Evolutionary conservation across 2,888 invertebrate genomes (phyloP).

Genomic region (Physocephala rufipes): DNA sequence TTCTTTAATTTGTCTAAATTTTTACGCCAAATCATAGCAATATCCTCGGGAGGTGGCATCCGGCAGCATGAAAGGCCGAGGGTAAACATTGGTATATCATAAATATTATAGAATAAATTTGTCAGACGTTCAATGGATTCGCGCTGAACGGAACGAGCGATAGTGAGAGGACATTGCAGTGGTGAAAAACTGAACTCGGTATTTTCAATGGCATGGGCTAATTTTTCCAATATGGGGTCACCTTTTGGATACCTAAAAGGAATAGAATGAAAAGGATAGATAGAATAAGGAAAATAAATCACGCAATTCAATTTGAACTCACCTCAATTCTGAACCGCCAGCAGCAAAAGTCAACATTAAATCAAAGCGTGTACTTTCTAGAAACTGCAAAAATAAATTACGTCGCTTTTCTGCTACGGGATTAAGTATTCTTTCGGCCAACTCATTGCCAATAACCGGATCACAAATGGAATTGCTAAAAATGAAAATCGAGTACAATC

Average conservation of each 20-base stretch:
- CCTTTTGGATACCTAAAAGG: constrained; percentile 54
- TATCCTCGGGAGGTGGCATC: constrained; percentile 74
- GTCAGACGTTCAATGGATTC: constrained; percentile 67
- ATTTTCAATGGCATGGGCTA: constrained; percentile 58
- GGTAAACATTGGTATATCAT: constrained; percentile 74
- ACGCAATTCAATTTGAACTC: constrained; percentile 46
- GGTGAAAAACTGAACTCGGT: constrained; percentile 58
- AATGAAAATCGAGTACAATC: neutral
- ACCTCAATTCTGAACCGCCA: constrained; percentile 75
- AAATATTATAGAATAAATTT: constrained; percentile 72
- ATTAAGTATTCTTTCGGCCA: constrained; percentile 73
- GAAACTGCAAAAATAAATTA: constrained; percentile 71
- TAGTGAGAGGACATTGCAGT: constrained; percentile 53
- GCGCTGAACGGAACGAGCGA: constrained; percentile 52
- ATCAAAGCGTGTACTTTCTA: constrained; percentile 76
- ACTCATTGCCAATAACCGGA: constrained; percentile 67
- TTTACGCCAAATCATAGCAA: constrained; percentile 79
- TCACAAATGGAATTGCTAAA: constrained; percentile 60
- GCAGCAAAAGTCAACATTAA: constrained; percentile 78
- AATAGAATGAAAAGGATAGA: constrained; percentile 10
- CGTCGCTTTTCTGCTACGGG: constrained; percentile 56
- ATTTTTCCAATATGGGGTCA: constrained; percentile 56
- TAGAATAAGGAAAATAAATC: neutral
- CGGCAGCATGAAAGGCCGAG: constrained; percentile 84
- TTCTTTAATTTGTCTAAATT: constrained; percentile 73